phyloP scores from a whole-genome alignment of 1,140 invertebrate genomes.

The Cotesia chilonis region DNA sequence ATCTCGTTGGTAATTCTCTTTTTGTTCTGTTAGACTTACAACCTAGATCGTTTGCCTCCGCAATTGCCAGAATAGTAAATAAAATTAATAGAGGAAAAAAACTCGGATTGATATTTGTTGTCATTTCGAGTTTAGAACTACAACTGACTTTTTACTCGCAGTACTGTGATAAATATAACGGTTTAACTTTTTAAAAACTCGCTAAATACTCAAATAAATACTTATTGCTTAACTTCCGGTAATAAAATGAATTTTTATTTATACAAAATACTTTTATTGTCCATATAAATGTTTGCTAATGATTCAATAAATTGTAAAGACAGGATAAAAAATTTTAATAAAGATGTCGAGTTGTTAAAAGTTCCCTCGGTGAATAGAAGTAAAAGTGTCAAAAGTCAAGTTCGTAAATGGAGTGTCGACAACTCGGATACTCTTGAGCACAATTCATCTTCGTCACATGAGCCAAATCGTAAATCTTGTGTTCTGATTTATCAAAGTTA shows the following conservation, averaged over 20 bases:
- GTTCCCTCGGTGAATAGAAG: not conserved
- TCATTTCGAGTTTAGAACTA: too few relatives aligned
- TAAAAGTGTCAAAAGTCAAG: constrained; percentile 51
- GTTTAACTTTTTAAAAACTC: too few relatives aligned
- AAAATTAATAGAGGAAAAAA: constrained; percentile 16
- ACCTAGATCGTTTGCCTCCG: constrained; percentile 3
- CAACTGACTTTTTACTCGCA: too few relatives aligned
- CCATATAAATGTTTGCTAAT: too few relatives aligned
- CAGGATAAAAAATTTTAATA: constrained; percentile 1
- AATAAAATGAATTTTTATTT: too few relatives aligned
- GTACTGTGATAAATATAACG: too few relatives aligned
- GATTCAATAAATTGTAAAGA: constrained; percentile 1
- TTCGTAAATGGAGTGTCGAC: constrained; percentile 61
- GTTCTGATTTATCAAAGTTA: constrained; percentile 69
- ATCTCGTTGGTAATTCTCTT: constrained; percentile 51
- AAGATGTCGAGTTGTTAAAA: constrained; percentile 14
- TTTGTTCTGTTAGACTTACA: constrained; percentile 37
- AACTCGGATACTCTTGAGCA: constrained; percentile 61
- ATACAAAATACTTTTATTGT: too few relatives aligned
- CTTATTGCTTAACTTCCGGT: too few relatives aligned
- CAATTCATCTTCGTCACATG: constrained; percentile 66
- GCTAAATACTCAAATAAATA: too few relatives aligned
- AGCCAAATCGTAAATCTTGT: constrained; percentile 74
- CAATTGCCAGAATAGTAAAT: not conserved
- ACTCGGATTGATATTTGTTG: not conserved